A percentile compares a stretch with the other conserved stretches of the same genome.
These are phyloP conservation scores for Plebejus melissa DNA, from an alignment of 2,888 invertebrate species.

Conservation along the genomic window DNA sequence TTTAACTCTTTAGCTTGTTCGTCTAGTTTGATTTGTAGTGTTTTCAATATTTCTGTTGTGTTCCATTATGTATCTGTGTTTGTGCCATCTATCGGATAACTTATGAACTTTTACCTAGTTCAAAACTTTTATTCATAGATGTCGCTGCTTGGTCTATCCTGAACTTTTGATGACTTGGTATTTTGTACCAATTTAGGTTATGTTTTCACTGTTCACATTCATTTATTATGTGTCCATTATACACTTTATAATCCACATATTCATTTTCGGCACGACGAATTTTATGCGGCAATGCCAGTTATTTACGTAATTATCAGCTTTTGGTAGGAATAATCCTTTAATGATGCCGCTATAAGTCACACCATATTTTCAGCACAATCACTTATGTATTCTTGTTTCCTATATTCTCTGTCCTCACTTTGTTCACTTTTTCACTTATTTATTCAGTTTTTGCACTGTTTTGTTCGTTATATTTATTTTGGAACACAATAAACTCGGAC, in stretches of 20 bases:
- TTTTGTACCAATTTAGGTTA: background rate
- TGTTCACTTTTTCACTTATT: background rate
- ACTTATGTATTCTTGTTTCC: background rate
- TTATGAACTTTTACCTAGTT: background rate
- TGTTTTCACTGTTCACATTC: background rate
- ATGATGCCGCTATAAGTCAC: background rate
- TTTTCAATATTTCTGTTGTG: background rate
- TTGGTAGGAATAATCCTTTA: background rate
- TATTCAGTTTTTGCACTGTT: background rate
- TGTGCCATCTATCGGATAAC: background rate
- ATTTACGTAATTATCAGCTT: background rate
- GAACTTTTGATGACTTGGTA: background rate
- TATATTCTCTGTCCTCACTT: background rate
- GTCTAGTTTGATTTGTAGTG: background rate
- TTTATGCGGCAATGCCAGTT: background rate
- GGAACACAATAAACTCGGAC: too few species aligned
- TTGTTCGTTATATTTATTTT: background rate
- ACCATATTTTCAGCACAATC: background rate
- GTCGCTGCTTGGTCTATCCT: background rate
- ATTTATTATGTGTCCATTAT: background rate
- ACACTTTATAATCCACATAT: background rate
- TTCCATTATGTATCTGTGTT: background rate
- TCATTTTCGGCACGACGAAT: background rate
- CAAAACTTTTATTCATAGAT: background rate
- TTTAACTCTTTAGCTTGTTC: slow-evolving; percentile 1